Base-by-base conservation (phyloP, 2,797 vertebrate genomes). In the Atherinosoma microstoma region DNA sequence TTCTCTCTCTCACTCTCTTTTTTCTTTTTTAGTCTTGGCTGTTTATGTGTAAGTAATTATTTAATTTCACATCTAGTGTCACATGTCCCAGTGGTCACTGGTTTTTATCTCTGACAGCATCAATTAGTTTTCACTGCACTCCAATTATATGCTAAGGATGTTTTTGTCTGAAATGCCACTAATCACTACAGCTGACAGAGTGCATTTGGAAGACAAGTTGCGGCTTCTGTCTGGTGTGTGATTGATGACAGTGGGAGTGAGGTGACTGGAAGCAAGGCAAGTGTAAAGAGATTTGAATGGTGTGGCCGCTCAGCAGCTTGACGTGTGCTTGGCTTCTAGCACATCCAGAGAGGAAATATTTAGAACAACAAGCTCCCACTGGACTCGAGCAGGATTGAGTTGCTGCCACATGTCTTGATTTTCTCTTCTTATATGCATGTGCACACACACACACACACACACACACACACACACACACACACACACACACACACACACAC, bases 161-260 rank as follows among this genome's bases (percentile, higher is more conserved):
- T 83, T 86, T 87, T 70, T 73, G 75, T 87, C 59, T 80, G 67
- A 83, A 64, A 62, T 71, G 80, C 77, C 78, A 72, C 74, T 76
- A 79, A 89, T 90, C 73, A 69, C 51, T 0, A 1, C 3, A 60
- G 75, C 78, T 51, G 67, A 58, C 63, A 76, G 72, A 69, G 61
- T 6, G 70, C 24, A 35, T 68, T 78, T 78, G 71, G 72, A 64
- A 84, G 76, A 69, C 70, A 22, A 67, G 75, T 32, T 2, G 15
- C 66, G 63, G 59, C 58, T 36, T 76, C 75, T 56, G 63, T 66
- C 76, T 78, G 62, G 3, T 34, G 22, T n/a, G 57, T 85, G 84
- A 86, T 69, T 85, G 89, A 84, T 65, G 27, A 60, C 20, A 51
- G 70, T 56, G 11, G 65, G 45, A 73, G 47, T 3, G 59, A 70